Evolutionary conservation across 1,140 invertebrate genomes (phyloP).

Genomic region (Drosophila nigrodunni): DNA sequence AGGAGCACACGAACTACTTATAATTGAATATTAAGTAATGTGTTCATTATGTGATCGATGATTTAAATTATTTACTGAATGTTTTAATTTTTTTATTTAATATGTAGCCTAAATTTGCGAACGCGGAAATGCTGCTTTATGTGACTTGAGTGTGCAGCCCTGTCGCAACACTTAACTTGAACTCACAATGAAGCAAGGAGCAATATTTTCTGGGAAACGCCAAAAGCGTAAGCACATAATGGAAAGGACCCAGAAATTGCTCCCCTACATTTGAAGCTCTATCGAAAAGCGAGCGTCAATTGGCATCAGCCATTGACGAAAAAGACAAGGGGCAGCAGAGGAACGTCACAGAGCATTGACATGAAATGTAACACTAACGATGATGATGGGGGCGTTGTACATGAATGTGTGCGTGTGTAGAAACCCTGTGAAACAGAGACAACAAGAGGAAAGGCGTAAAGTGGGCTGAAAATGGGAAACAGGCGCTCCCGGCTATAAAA

Average conservation of each 20-base stretch:
- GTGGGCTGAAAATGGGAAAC: slow-evolving; percentile 42
- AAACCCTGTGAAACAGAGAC: slow-evolving; percentile 13
- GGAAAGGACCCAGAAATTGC: slow-evolving; percentile 34
- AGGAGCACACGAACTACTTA: too few species aligned
- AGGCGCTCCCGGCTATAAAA: slow-evolving; percentile 64
- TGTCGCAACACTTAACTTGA: slow-evolving; percentile 29
- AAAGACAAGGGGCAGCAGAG: neutral
- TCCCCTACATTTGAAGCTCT: slow-evolving; percentile 45
- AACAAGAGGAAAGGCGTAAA: slow-evolving; percentile 59
- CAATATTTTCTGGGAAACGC: slow-evolving; percentile 63
- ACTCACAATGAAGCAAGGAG: slow-evolving; percentile 46
- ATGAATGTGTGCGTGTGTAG: slow-evolving; percentile 15
- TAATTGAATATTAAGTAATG: too few species aligned
- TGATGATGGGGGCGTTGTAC: slow-evolving; percentile 31
- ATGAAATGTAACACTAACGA: slow-evolving; percentile 55
- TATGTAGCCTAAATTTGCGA: too few species aligned
- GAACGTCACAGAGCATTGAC: slow-evolving; percentile 32
- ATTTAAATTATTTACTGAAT: too few species aligned
- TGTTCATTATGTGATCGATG: too few species aligned
- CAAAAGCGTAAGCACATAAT: slow-evolving; percentile 42
- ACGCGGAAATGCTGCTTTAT: too few species aligned
- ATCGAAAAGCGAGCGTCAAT: slow-evolving; percentile 47
- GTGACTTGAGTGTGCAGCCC: slow-evolving; percentile 33
- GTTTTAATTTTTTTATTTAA: too few species aligned
- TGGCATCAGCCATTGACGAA: slow-evolving; percentile 24